phyloP scores from a whole-genome alignment of 1,140 invertebrate genomes.

The Contarinia nasturtii region DNA sequence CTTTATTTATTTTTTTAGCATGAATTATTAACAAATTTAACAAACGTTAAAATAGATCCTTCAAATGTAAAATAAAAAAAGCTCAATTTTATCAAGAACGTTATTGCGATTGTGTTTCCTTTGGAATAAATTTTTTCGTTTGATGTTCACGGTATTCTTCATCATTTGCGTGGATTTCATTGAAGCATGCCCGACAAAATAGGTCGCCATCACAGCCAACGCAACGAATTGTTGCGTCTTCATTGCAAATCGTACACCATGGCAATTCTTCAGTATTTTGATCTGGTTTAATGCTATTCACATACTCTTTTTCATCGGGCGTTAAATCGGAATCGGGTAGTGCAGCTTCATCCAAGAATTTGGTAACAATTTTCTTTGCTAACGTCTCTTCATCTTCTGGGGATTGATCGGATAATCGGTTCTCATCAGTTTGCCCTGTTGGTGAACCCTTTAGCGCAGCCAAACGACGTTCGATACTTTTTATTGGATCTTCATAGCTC shows the following conservation, averaged over 20 bases:
- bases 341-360: slow-evolving; percentile 15
- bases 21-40: no score
- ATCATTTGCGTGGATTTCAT: slow-evolving; percentile 26
- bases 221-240: slow-evolving; percentile 47
- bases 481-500: slow-evolving; percentile 27
- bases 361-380: background rate
- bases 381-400: slow-evolving; percentile 19
- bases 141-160: slow-evolving; percentile 18
- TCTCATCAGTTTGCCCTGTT: slow-evolving; percentile 13
- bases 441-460: slow-evolving; percentile 21
- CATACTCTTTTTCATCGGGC: background rate
- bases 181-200: slow-evolving; percentile 47
- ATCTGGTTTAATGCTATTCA: slow-evolving; percentile 5
- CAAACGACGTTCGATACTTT: slow-evolving; percentile 28
- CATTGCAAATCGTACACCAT: slow-evolving; percentile 59
- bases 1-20: no score
- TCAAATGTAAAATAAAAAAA: no score
- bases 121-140: slow-evolving; percentile 6
- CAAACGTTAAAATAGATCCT: no score
- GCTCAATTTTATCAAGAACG: no score
- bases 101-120: background rate
- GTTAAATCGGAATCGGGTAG: slow-evolving; percentile 9
- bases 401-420: slow-evolving; percentile 22
- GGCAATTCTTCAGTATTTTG: slow-evolving; percentile 38
- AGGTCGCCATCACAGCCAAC: slow-evolving; percentile 47